Evolutionary conservation across 2,888 invertebrate genomes (phyloP).

Genomic region (Syrista parreyssii): DNA sequence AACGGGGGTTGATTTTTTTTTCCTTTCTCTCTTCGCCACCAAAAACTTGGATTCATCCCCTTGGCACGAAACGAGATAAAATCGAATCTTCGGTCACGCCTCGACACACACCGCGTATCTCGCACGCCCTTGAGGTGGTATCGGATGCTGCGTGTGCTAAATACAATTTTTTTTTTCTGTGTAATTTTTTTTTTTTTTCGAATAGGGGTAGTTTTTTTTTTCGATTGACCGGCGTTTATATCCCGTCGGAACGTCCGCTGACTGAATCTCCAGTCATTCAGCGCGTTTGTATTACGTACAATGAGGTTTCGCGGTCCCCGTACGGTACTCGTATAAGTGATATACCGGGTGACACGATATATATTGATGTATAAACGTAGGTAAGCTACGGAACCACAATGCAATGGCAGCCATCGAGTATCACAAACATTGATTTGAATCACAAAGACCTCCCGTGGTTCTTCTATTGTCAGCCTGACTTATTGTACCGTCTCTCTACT

Average conservation of each 20-base stretch:
- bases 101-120: no score
- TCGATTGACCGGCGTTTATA: no score
- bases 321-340: slow-evolving; percentile 7
- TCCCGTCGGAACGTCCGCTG: not conserved
- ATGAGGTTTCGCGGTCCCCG: not conserved
- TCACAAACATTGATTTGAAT: slow-evolving; percentile 65
- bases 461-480: slow-evolving; percentile 56
- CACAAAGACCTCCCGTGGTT: slow-evolving; percentile 62
- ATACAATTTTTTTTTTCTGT: no score
- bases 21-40: no score
- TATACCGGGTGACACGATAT: slow-evolving; percentile 18
- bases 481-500: slow-evolving; percentile 50
- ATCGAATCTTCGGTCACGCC: no score
- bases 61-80: no score
- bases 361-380: slow-evolving; percentile 27
- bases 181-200: no score
- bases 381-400: slow-evolving; percentile 46
- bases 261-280: not conserved
- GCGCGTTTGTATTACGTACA: not conserved
- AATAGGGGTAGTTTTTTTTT: no score
- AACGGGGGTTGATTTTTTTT: no score
- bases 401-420: slow-evolving; percentile 52
- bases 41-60: no score
- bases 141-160: no score
- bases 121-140: no score